Conservation (phyloP, 2,888 invertebrate species). For the Drosophila subquinaria region DNA sequence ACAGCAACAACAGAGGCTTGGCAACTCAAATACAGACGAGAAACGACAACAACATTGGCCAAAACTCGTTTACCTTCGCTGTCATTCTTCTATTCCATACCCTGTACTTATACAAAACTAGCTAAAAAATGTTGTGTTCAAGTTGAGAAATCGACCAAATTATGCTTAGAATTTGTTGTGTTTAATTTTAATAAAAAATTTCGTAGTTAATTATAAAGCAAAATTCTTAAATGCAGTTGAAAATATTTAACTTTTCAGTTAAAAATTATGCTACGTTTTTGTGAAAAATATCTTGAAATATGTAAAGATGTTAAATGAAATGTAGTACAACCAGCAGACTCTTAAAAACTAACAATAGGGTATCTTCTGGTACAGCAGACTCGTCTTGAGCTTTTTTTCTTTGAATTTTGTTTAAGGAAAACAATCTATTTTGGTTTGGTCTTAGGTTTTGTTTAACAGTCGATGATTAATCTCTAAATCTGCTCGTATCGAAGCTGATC, state of each 20-base stretch:
- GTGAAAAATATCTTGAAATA: background rate
- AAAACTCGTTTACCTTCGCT: constrained; percentile 66
- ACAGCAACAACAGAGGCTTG: constrained; percentile 45
- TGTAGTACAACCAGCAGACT: too few relatives aligned
- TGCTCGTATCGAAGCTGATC: background rate
- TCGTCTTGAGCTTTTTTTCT: background rate
- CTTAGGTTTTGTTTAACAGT: constrained; percentile 23
- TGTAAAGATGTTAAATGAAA: background rate
- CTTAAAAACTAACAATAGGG: background rate
- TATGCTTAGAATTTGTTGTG: constrained; percentile 5
- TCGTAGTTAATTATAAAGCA: background rate
- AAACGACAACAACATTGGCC: constrained; percentile 22
- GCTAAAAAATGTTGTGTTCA: background rate
- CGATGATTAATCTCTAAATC: constrained; percentile 22
- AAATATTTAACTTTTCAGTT: background rate
- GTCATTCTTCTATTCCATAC: constrained; percentile 30
- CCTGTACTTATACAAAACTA: constrained; percentile 2
- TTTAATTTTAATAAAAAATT: background rate
- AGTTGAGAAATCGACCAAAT: constrained; percentile 1
- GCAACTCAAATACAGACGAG: constrained; percentile 21
- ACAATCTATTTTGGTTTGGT: constrained; percentile 54
- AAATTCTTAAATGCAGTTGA: background rate
- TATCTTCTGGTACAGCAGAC: background rate
- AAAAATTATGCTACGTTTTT: background rate
- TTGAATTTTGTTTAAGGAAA: constrained; percentile 51